Evolutionary conservation across 2,113 vertebrate species (phyloP).

Genomic region (Piaya cayana): DNA sequence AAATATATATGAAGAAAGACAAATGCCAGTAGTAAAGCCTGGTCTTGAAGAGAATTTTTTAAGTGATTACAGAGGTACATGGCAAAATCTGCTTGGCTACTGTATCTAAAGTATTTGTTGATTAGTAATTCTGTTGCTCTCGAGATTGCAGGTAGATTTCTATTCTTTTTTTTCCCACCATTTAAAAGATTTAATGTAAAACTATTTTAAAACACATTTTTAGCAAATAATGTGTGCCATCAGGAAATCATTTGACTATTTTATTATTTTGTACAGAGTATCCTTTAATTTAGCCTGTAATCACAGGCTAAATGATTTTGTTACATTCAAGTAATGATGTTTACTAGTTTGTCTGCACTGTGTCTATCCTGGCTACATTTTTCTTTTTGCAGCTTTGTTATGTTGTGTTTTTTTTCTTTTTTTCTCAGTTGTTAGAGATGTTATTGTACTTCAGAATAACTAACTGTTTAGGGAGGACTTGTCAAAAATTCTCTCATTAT

Average conservation of each 20-base stretch:
- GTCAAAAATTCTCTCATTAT: constrained; percentile 37
- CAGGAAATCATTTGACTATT: not conserved
- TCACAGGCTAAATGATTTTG: not conserved
- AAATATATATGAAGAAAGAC: not conserved
- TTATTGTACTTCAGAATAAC: constrained; percentile 45
- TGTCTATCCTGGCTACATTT: constrained; percentile 6
- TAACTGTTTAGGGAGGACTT: constrained; percentile 52
- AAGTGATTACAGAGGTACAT: not conserved
- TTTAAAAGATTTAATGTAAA: constrained; percentile 16
- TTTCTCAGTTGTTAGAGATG: not conserved
- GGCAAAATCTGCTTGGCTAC: not conserved
- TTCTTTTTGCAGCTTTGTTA: constrained; percentile 11
- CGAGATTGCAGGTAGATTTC: not conserved
- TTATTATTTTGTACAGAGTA: not conserved
- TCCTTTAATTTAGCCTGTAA: not conserved
- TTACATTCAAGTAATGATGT: not conserved
- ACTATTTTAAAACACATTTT: not conserved
- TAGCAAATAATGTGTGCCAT: not conserved
- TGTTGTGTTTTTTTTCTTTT: not conserved
- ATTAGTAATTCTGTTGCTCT: not conserved
- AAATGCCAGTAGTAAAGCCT: not conserved
- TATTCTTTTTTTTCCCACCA: not conserved
- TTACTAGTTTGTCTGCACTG: not conserved
- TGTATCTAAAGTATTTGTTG: not conserved
- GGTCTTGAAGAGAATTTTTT: not conserved